phyloP scores from a whole-genome alignment of 2,113 vertebrate species.

The Aplodontia rufa region DNA sequence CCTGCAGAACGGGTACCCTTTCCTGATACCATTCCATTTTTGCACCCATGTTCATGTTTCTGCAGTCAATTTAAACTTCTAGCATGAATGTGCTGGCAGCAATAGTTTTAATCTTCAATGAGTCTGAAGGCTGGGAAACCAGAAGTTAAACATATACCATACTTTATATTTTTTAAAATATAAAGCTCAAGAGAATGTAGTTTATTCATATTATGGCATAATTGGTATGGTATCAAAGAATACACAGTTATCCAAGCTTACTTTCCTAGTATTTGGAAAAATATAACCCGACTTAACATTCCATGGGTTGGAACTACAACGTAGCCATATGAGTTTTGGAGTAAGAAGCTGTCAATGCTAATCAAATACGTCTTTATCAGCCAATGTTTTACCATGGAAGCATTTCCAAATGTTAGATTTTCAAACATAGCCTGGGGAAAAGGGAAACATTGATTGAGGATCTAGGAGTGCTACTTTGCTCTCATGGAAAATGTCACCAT shows the following conservation, averaged over 20 bases:
- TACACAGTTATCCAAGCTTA: background rate
- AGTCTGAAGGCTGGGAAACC: background rate
- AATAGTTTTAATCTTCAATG: background rate
- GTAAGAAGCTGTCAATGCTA: background rate
- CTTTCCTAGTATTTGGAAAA: slow-evolving; percentile 6
- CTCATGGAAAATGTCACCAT: background rate
- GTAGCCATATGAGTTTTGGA: slow-evolving; percentile 1
- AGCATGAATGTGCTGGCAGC: background rate
- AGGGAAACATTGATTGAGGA: slow-evolving; percentile 29
- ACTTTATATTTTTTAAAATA: background rate
- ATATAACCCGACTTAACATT: background rate
- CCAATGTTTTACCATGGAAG: slow-evolving; percentile 51
- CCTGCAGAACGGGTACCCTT: fast-evolving
- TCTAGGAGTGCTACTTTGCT: slow-evolving; percentile 4
- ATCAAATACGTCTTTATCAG: slow-evolving; percentile 29
- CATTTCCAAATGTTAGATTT: slow-evolving; percentile 56
- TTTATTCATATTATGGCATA: background rate
- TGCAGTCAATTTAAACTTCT: background rate
- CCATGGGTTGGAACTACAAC: background rate
- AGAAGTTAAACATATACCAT: background rate
- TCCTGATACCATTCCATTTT: background rate
- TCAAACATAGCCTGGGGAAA: background rate
- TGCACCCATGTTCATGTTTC: background rate
- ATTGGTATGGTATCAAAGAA: background rate
- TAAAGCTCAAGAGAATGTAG: background rate